These are phyloP conservation scores for Atrina japonica DNA, from an alignment of 2,888 invertebrate species.

Conservation along the genomic window DNA sequence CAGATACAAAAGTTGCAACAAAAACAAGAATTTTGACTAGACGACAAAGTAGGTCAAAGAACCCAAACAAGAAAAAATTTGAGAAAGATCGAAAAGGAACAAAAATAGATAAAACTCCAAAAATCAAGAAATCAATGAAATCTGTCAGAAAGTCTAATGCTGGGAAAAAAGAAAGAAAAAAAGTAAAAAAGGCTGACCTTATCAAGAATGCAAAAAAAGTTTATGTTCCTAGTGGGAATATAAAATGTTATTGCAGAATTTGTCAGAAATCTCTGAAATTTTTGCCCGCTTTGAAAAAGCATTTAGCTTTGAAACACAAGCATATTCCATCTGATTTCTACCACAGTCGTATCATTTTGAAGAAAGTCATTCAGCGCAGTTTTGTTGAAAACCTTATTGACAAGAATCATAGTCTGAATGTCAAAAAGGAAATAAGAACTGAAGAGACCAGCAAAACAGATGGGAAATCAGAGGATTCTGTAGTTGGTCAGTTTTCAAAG, in stretches of 20 bases:
- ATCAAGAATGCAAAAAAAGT: too few relatives aligned
- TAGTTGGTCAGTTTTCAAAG: too few relatives aligned
- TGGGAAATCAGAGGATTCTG: not conserved
- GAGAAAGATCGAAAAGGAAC: not conserved
- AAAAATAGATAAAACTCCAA: not conserved
- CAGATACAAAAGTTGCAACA: not conserved
- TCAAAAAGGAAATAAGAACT: not conserved
- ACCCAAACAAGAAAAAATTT: not conserved
- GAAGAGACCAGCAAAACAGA: not conserved
- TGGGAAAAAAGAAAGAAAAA: not conserved
- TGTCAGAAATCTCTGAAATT: conserved; percentile 9
- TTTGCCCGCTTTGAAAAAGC: conserved; percentile 1
- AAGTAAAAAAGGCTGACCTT: too few relatives aligned
- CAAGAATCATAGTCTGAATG: too few relatives aligned
- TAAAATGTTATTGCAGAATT: not conserved
- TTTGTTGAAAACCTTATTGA: not conserved
- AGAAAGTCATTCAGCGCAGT: not conserved
- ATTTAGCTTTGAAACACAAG: conserved; percentile 1
- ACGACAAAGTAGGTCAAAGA: not conserved
- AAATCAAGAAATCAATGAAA: not conserved
- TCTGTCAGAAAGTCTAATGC: not conserved
- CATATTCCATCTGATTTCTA: not conserved
- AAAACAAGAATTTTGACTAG: not conserved
- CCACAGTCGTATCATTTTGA: conserved; percentile 5
- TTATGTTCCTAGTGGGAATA: too few relatives aligned